Evolutionary conservation across 2,888 invertebrate genomes (phyloP), one percentile per base, ranked within the genome.

Genomic region (Phengaris arion): DNA sequence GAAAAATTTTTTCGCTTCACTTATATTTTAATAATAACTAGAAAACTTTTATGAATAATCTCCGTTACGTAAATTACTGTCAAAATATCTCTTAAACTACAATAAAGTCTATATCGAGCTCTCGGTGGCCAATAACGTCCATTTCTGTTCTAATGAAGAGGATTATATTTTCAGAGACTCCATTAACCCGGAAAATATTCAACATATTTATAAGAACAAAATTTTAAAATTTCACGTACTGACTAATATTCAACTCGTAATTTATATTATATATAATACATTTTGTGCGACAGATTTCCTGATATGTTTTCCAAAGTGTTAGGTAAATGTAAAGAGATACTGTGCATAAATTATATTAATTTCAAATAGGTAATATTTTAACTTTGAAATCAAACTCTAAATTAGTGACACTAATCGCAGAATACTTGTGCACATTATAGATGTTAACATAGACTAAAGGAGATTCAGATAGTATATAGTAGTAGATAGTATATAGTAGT

Each of bases 141-240:
- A 54, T 72, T 70, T 35, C 35, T 72, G 72, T 72, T 72, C 35
- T 54, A 72, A 72, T 45, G 52, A 54, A 52, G 51, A 52, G 72
- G 52, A 72, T 72, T 72, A 54, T 72, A n/a, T n/a, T n/a, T 12
- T 72, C 35, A 13, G 35, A 72, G 8, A 54, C 72, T 35, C 72
- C 72, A 72, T 72, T 72, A 54, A 45, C 54, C 35, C 35, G 54
- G 72, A 72, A 52, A 22, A 54, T 69, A 22, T 22, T 72, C 3
- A 22, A 35, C 8, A 6, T 13, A 35, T 35, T 35, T 72, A 12
- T 8, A 13, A 4, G 54, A 54, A 35, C 35, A 46, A 15, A 48
- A 48, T 48, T 59, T 48, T 69, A 48, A 64, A 35, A 35, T 45
- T 64, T 64, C 12, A 64, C 13, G 12, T 45, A 6, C 2, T 15